phyloP scores from a whole-genome alignment of 2,113 vertebrate species.

The Siphamia tubifer region DNA sequence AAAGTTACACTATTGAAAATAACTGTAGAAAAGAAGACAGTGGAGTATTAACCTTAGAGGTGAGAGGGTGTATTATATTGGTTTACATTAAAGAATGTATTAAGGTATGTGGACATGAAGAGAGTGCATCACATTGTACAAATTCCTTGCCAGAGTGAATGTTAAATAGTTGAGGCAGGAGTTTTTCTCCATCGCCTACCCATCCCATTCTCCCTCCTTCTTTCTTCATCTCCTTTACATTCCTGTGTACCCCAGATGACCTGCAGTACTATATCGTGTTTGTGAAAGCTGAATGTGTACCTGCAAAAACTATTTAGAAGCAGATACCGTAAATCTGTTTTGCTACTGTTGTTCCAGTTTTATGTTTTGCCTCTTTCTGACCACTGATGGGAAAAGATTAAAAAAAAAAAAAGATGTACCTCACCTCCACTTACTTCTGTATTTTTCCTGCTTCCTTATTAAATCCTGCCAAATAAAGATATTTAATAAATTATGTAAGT shows the following conservation, averaged over 20 bases:
- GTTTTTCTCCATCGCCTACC: constrained; percentile 36
- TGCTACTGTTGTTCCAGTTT: constrained; percentile 79
- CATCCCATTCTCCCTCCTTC: constrained; percentile 56
- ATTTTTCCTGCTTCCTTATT: constrained; percentile 71
- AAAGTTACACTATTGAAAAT: background rate
- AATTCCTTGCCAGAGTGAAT: constrained; percentile 12
- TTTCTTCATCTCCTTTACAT: constrained; percentile 84
- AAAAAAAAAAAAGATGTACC: constrained; percentile 43
- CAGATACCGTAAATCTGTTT: constrained; percentile 73
- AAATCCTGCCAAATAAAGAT: constrained; percentile 76
- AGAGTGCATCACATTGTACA: constrained; percentile 3
- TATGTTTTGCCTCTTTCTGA: constrained; percentile 69
- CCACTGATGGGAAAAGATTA: constrained; percentile 65
- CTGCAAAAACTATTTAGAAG: constrained; percentile 63
- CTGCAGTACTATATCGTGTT: constrained; percentile 68
- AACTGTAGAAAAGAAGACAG: background rate
- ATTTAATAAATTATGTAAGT: constrained; percentile 80
- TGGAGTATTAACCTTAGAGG: constrained; percentile 31
- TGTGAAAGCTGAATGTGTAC: constrained; percentile 83
- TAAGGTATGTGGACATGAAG: background rate
- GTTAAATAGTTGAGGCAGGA: constrained; percentile 23
- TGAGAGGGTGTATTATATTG: background rate
- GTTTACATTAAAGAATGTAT: constrained; percentile 64
- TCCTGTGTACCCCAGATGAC: constrained; percentile 77
- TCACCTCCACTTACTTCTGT: constrained; percentile 61